A percentile compares a stretch with the other conserved stretches of the same genome.
phyloP scores from a whole-genome alignment of 2,113 vertebrate species.

The Macroglossus sobrinus region DNA sequence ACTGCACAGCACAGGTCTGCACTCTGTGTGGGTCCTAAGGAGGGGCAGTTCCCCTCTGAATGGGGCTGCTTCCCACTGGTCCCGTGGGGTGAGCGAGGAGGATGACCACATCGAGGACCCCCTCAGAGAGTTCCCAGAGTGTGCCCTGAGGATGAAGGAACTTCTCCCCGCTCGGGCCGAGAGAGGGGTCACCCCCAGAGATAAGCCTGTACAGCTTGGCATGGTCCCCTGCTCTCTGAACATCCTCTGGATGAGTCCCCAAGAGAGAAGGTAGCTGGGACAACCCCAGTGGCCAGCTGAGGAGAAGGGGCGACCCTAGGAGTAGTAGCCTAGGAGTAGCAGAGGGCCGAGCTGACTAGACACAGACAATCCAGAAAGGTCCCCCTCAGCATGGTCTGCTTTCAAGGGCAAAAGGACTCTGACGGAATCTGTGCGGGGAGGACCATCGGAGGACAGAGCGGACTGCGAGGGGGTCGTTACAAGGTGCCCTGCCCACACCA shows the following conservation, averaged over 20 bases:
- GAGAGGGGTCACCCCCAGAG: neutral
- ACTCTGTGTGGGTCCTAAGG: neutral
- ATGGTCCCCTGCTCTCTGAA: neutral
- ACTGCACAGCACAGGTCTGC: fast-evolving
- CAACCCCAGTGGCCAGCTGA: neutral
- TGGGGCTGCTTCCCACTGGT: neutral
- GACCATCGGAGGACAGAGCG: too few species aligned
- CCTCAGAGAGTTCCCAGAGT: too few species aligned
- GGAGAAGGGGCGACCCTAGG: neutral
- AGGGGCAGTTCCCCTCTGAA: neutral
- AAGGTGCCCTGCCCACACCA: too few species aligned
- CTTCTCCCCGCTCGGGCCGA: neutral
- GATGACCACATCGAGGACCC: too few species aligned
- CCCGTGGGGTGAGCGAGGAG: neutral
- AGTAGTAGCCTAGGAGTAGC: too few species aligned
- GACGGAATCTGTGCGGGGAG: too few species aligned
- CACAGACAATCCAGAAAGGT: neutral
- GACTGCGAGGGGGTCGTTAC: too few species aligned
- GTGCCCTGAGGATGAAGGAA: neutral
- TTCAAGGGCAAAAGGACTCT: neutral
- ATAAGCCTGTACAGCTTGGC: fast-evolving
- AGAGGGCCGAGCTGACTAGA: neutral
- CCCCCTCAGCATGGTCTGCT: neutral
- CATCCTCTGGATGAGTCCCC: neutral
- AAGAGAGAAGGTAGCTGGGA: neutral